Evolutionary conservation across 2,888 invertebrate genomes (phyloP), one percentile per base, ranked within the genome.

Genomic region (Parapristionchus giblindavisi): DNA sequence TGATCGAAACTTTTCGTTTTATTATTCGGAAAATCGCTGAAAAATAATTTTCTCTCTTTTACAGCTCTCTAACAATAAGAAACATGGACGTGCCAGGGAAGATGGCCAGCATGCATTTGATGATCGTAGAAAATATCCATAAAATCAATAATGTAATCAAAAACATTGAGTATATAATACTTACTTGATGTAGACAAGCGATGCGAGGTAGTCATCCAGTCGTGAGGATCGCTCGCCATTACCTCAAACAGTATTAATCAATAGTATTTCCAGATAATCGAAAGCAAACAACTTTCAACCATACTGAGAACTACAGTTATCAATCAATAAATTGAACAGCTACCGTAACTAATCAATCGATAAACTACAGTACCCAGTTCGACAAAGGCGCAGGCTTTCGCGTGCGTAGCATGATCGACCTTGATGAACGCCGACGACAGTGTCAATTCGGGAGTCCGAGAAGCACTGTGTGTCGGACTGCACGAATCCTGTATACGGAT

Each of bases 151-250:
- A 8, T 14, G 43, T 43, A 43, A 43, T 17, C 43, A 8, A 43
- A 43, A n/a, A n/a, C 17, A 43, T 43, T 17, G 11, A 43, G 17
- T 54, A 6, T 17, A 54, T 14, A 54, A 48, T 27, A 8, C 32
- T 73, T 51, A 61, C 61, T 40, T 73, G 51, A 82, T 65, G 52
- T 77, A 81, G 29, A 43, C 43, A 4, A 82, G 68, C n/a, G 76
- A 66, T 43, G 54, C 61, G 48, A 82, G 79, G 54, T 80, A 81
- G 21, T 79, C 80, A 32, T 82, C 82, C 21, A 82, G 75, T 27
- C 78, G 82, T n/a, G 76, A 74, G 48, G 60, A 43, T 4, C 73
- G 60, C 4, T 27, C 29, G 3, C 56, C 68, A 24, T 11, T 8
- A 29, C 52, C 51, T 34, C 17, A 4, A 8, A 65, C 1, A n/a